Evolutionary conservation across 1,140 invertebrate species (phyloP), one percentile per base, ranked within the genome.

Genomic region (Eulimnadia texana): DNA sequence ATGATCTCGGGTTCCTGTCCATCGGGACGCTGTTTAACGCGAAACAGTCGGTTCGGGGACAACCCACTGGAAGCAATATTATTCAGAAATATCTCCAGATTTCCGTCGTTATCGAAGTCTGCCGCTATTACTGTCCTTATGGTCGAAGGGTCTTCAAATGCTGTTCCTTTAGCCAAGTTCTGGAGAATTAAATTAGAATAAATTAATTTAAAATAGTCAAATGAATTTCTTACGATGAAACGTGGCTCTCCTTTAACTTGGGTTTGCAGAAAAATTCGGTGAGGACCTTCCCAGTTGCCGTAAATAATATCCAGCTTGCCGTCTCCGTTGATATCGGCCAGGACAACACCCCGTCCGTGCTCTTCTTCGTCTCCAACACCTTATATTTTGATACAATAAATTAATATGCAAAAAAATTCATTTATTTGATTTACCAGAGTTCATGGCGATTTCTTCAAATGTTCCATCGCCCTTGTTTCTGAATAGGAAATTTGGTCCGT

Each of bases 61-160:
- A 33, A 11, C 6, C 63, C 63, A 16, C 57, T 27, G 25, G 25
- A 63, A 1, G 63, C 63, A 24, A 67, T 67, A 60, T 67, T 67
- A 49, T 69, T 69, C 29, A 67, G 56, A 33, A 68, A 67, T 16
- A 69, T 59, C 54, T 69, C 68, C 6, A 66, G 50, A 19, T 57
- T 24, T 2, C 68, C 67, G 52, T 69, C 66, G 60, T 68, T 68
- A 50, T 69, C 66, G 62, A 67, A 69, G 62, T 69, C 68, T 2
- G 64, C 64, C 2, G 63, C 60, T 27, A 69, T 65, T 3, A 69
- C 61, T 27, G 68, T 67, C 27, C 67, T 51, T 1, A 68, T 63
- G 3, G 55, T 58, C 27, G 67, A 57, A 0, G 67, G 65, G 2
- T 58, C 51, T 3, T 55, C 56, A 59, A 70, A 66, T 19, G 63